phyloP scores from a whole-genome alignment of 2,113 vertebrate species.

The Plectropomus leopardus region DNA sequence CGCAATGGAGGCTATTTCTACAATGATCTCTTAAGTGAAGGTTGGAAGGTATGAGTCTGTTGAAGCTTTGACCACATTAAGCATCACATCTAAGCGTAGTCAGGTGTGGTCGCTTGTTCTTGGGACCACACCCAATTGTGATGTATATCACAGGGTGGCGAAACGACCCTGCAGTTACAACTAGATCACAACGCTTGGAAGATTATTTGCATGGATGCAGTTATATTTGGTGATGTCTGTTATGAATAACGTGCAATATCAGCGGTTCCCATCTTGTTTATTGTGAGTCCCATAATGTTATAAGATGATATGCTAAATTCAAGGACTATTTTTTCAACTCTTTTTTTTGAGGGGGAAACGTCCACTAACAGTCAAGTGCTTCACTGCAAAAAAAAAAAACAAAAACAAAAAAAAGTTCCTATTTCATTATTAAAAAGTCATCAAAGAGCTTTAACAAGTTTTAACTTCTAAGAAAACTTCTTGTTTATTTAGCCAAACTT shows the following conservation, averaged over 20 bases:
- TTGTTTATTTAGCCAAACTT: slow-evolving; percentile 20
- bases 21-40: neutral
- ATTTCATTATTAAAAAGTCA: slow-evolving; percentile 5
- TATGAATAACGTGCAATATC: no score
- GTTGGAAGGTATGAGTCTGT: neutral
- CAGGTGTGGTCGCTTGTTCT: neutral
- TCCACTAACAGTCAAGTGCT: neutral
- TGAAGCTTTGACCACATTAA: neutral
- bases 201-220: no score
- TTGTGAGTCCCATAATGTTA: neutral
- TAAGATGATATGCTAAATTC: neutral
- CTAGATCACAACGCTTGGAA: no score
- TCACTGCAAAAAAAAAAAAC: no score
- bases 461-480: neutral
- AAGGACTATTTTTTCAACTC: neutral
- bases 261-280: no score
- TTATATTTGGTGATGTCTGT: no score
- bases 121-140: neutral
- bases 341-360: neutral
- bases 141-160: neutral
- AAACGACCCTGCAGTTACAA: neutral
- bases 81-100: neutral
- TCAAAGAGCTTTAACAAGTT: neutral
- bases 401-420: no score
- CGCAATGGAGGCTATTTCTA: no score